Conservation (phyloP, 2,797 vertebrate genomes). For the Enteromius afrohamiltoni region DNA sequence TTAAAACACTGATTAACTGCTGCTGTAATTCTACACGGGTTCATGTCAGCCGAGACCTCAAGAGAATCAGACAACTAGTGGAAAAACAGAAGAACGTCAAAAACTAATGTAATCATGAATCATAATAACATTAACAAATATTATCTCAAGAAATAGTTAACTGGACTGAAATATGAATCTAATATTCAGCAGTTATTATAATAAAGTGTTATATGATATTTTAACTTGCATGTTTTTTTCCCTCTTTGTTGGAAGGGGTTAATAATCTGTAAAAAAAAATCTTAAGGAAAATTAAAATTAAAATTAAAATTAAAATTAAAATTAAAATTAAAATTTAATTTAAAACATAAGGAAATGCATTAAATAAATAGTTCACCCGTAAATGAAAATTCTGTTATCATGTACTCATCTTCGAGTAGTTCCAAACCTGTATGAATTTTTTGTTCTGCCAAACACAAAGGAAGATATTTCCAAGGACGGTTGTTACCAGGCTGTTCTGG, state of each 20-base stretch:
- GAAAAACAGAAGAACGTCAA: background rate
- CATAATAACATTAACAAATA: background rate
- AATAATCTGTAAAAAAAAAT: background rate
- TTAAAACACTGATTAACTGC: slow-evolving; percentile 24
- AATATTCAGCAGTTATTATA: background rate
- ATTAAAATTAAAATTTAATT: no score
- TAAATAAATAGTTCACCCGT: no score
- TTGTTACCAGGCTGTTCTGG: no score
- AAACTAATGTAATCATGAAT: background rate
- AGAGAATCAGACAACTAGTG: background rate
- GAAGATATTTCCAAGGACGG: no score
- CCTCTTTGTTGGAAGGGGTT: background rate
- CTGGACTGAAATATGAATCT: background rate
- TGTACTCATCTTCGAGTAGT: no score
- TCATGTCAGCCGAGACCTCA: background rate
- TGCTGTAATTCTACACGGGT: background rate
- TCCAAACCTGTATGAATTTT: no score
- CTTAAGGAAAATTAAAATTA: no score
- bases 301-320: no score
- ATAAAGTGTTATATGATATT: background rate
- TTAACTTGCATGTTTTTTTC: background rate
- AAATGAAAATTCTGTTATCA: no score
- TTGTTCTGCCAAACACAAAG: no score
- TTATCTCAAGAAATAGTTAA: background rate
- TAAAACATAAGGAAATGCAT: no score